Evolutionary conservation across 2,113 vertebrate species (phyloP).

Genomic region (Scomber colias): DNA sequence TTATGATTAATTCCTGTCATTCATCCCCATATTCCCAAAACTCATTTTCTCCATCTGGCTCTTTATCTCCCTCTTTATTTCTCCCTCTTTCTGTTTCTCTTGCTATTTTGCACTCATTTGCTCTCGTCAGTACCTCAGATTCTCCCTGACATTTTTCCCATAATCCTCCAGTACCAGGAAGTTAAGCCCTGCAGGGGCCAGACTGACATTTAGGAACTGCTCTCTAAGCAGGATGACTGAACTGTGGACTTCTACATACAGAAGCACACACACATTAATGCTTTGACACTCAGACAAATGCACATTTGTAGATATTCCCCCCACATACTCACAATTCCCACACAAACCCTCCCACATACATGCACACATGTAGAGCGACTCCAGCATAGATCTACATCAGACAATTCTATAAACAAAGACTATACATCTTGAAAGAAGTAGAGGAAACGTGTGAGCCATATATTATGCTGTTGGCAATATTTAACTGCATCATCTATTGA

Average conservation of each 20-base stretch:
- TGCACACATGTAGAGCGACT: not conserved
- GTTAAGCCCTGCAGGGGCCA: conserved; percentile 79
- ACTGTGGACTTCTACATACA: conserved; percentile 35
- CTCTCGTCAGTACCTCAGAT: conserved; percentile 68
- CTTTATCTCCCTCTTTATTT: conserved; percentile 34
- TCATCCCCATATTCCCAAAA: conserved; percentile 62
- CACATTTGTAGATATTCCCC: not conserved
- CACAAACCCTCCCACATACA: not conserved
- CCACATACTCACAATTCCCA: not conserved
- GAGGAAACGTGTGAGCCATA: not conserved
- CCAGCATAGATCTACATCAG: not conserved
- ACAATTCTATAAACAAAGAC: not conserved
- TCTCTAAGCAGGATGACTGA: conserved; percentile 72
- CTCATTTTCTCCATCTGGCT: conserved; percentile 39
- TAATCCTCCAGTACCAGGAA: conserved; percentile 80
- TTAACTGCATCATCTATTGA: not conserved
- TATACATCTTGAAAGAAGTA: not conserved
- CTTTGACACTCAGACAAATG: not conserved
- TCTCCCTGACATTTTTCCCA: conserved; percentile 83
- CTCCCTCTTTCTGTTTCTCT: conserved; percentile 18
- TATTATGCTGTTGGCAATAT: not conserved
- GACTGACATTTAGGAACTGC: conserved; percentile 82
- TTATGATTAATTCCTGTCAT: conserved; percentile 70
- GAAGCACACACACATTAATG: conserved; percentile 30
- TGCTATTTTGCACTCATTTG: conserved; percentile 63